Percentiles rank a stretch among this genome's conserved stretches.
phyloP scores from a whole-genome alignment of 2,888 invertebrate species.

The Chloroclysta siterata region DNA sequence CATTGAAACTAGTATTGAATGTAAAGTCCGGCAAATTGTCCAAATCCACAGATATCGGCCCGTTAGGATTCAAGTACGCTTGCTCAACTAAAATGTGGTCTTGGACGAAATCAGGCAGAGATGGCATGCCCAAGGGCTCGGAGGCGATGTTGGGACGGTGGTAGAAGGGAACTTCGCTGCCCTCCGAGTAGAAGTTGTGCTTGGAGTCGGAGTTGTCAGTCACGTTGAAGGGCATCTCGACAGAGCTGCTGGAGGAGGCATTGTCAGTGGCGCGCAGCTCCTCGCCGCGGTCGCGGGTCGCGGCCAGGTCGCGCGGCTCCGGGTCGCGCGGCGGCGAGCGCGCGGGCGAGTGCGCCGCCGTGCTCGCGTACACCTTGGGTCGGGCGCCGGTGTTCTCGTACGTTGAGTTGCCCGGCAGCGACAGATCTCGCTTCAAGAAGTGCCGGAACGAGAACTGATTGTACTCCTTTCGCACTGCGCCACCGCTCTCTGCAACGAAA shows the following conservation, averaged over 20 bases:
- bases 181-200: constrained; percentile 77
- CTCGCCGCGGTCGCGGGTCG: constrained; percentile 60
- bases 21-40: constrained; percentile 89
- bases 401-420: constrained; percentile 81
- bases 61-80: constrained; percentile 86
- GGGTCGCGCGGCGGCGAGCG: constrained; percentile 76
- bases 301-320: constrained; percentile 56
- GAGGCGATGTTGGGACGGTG: constrained; percentile 76
- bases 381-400: constrained; percentile 90
- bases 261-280: constrained; percentile 59
- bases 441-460: constrained; percentile 94
- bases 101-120: constrained; percentile 94
- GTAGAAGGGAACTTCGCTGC: constrained; percentile 70
- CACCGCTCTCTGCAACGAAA: constrained; percentile 74
- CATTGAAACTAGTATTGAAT: constrained; percentile 81
- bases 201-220: constrained; percentile 80
- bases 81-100: constrained; percentile 94
- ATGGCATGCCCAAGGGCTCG: constrained; percentile 84
- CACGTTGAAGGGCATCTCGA: constrained; percentile 79
- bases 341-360: constrained; percentile 79
- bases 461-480: constrained; percentile 86
- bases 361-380: constrained; percentile 88
- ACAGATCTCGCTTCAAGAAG: constrained; percentile 89
- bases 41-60: constrained; percentile 84
- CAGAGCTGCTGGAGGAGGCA: constrained; percentile 75